A percentile compares a stretch with the other conserved stretches of the same genome.
These are phyloP conservation scores for Turnix velox DNA, from an alignment of 2,113 vertebrate genomes.

Conservation along the genomic window DNA sequence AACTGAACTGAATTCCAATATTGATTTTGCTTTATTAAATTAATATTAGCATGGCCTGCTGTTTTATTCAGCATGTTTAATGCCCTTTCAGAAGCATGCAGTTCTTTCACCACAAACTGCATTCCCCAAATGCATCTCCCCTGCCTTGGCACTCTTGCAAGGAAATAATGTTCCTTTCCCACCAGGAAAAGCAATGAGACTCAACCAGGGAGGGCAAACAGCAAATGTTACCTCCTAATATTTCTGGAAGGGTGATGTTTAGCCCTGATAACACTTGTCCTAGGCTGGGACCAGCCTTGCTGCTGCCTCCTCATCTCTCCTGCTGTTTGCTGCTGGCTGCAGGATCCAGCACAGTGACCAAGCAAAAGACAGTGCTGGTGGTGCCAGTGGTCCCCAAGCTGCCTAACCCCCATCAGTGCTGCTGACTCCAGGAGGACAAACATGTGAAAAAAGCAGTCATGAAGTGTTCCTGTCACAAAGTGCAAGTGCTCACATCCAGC, in stretches of 20 bases:
- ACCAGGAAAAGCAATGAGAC: neutral
- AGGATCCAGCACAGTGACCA: accelerated
- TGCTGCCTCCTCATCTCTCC: neutral
- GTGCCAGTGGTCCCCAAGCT: neutral
- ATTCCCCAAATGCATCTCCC: accelerated
- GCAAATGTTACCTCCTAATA: neutral
- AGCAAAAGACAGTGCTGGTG: neutral
- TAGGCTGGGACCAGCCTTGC: neutral
- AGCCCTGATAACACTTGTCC: neutral
- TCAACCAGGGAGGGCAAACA: neutral
- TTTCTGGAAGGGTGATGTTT: neutral
- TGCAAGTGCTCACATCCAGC: neutral
- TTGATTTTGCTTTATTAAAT: neutral
- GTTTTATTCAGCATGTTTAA: neutral
- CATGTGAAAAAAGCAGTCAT: neutral
- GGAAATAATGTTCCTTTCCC: neutral
- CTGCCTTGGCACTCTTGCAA: neutral
- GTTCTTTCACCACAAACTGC: neutral
- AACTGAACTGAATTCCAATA: neutral
- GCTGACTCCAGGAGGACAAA: neutral
- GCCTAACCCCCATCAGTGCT: accelerated
- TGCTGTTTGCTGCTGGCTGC: accelerated
- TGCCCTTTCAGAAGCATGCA: no score
- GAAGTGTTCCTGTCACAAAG: neutral
- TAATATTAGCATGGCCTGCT: neutral